Evolutionary conservation across 2,113 vertebrate genomes (phyloP).

Genomic region (Speoplatyrhinus poulsoni): DNA sequence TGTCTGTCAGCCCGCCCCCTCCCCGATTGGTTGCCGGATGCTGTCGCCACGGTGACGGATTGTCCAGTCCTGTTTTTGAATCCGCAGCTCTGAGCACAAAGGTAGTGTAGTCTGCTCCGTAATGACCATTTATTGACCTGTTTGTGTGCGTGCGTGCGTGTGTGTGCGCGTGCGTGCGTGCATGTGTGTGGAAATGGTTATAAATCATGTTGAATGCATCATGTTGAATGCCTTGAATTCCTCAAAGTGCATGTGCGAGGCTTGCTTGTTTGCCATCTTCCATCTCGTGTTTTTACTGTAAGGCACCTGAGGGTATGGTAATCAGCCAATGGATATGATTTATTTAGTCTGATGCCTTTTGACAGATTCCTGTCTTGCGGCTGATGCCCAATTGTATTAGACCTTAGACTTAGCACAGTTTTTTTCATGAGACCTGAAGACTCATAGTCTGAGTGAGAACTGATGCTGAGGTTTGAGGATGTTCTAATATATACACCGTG

Average conservation of each 20-base stretch:
- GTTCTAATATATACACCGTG: too few species aligned
- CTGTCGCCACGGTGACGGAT: conserved; percentile 78
- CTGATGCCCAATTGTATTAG: too few species aligned
- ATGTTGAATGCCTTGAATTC: too few species aligned
- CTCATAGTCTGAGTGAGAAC: too few species aligned
- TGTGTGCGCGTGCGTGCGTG: background rate
- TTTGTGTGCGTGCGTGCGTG: background rate
- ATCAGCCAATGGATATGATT: too few species aligned
- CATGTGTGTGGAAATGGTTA: background rate
- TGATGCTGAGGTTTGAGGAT: too few species aligned
- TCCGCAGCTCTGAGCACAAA: conserved; percentile 60
- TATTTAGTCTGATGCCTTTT: background rate
- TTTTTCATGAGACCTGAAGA: too few species aligned
- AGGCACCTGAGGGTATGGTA: too few species aligned
- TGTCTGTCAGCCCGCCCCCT: conserved; percentile 56
- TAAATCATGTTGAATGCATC: background rate
- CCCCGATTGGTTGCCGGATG: conserved; percentile 43
- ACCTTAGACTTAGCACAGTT: too few species aligned
- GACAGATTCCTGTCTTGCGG: background rate
- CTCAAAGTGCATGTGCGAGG: too few species aligned
- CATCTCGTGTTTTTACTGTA: too few species aligned
- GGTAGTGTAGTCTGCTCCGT: conserved; percentile 79
- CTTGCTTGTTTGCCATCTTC: too few species aligned
- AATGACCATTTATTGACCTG: conserved; percentile 76
- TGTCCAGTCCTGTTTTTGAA: conserved; percentile 75